Percentiles rank a stretch among this genome's conserved stretches.
phyloP scores from a whole-genome alignment of 1,140 invertebrate genomes.

The Scaptodrosophila lebanonensis region DNA sequence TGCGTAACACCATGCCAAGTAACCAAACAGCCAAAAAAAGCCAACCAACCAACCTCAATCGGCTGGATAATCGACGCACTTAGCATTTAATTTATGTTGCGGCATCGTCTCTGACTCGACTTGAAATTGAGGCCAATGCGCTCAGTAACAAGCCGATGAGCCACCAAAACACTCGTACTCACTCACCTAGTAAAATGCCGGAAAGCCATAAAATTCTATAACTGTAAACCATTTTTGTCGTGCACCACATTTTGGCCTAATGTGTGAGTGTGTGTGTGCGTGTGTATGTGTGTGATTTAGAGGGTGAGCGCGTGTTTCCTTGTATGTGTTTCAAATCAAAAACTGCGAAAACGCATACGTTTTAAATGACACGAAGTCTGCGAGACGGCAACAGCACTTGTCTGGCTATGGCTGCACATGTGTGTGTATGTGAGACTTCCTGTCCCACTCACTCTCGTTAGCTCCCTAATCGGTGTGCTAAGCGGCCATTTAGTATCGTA shows the following conservation, averaged over 20 bases:
- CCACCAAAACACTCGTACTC: no score
- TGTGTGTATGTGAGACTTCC: not conserved
- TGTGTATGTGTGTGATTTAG: not conserved
- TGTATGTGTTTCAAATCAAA: constrained; percentile 37
- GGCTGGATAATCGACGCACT: constrained; percentile 60
- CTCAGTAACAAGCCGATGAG: not conserved
- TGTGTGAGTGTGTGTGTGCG: constrained; percentile 31
- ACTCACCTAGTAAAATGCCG: constrained; percentile 76
- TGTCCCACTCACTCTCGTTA: constrained; percentile 28
- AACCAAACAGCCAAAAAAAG: constrained; percentile 1
- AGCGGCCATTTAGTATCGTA: constrained; percentile 59
- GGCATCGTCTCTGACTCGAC: constrained; percentile 12
- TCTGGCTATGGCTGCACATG: no score
- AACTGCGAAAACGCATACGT: constrained; percentile 13
- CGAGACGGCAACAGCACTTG: no score
- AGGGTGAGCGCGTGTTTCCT: constrained; percentile 11
- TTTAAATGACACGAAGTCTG: constrained; percentile 4
- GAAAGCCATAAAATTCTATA: constrained; percentile 77
- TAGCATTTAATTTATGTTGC: constrained; percentile 64
- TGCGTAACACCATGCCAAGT: constrained; percentile 39
- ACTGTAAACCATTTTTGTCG: constrained; percentile 77
- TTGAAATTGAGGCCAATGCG: constrained; percentile 50
- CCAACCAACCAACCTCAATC: constrained; percentile 29
- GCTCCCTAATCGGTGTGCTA: constrained; percentile 43
- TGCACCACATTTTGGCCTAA: constrained; percentile 62